Evolutionary conservation across 2,797 vertebrate genomes (phyloP), one percentile per base, ranked within the genome.

Genomic region (Acanthornis magna): DNA sequence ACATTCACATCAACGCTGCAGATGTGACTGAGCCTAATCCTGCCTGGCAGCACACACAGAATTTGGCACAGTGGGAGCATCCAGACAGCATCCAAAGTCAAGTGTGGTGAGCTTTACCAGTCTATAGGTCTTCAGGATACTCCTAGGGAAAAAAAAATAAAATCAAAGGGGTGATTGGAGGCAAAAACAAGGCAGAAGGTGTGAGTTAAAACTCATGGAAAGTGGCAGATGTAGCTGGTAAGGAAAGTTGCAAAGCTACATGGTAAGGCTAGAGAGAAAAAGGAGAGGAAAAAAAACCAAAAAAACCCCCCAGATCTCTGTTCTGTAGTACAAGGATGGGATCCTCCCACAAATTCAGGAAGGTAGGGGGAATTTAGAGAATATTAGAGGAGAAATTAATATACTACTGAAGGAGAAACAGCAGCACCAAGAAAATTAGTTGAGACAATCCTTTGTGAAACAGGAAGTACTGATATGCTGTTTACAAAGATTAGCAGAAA

Each of bases 271-370:
- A 48, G 27, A 12, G 11, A 55, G 13, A 22, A 21, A 30, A 62
- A 15, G 2, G 5, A 19, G 3, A 0, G 2, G 2, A 21, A 19
- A 7, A 16, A 9, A 12, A 5, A 8, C 1, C 22, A 1, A 5
- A 7, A 16, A 16, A 50, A 55, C 0, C 30, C 0, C 20, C 9
- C 14, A 62, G 1, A 43, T 53, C 22, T 66, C 7, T 75, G 7
- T 16, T 70, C 9, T 42, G 3, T 11, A 73, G 13, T 6, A 26
- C 11, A 16, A 70, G 29, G 34, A 20, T 48, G 19, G 11, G 22
- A 60, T 76, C 12, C 4, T 78, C 16, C 36, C 38, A 16, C 13
- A 16, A 82, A 74, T 85, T 83, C 26, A 54, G 61, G 34, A 74
- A 80, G 12, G 25, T 17, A 80, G 54, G 51, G 50, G 14, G 27